phyloP scores from a whole-genome alignment of 2,888 invertebrate genomes.

The Drosophila silvestris region DNA sequence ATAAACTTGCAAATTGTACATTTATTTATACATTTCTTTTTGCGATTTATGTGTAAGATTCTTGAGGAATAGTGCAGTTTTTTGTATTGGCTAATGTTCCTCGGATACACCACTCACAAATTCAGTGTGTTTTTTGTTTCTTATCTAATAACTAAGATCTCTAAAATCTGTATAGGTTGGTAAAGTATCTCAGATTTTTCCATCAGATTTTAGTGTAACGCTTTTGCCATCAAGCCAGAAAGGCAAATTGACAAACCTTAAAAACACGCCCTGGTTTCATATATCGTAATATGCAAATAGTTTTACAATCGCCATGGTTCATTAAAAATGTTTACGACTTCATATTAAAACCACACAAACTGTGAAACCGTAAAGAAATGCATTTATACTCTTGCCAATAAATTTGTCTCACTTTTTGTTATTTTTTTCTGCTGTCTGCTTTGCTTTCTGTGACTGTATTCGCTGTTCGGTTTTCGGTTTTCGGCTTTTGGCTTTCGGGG shows the following conservation, averaged over 20 bases:
- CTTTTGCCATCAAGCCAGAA: conserved; percentile 11
- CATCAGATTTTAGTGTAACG: not conserved
- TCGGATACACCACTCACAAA: not conserved
- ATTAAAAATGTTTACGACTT: conserved; percentile 75
- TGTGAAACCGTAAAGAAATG: conserved; percentile 49
- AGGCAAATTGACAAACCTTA: conserved; percentile 34
- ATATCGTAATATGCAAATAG: conserved; percentile 69
- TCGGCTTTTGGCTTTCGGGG: conserved; percentile 22
- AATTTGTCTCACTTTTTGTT: conserved; percentile 63
- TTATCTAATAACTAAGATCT: not conserved
- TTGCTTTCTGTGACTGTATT: not conserved
- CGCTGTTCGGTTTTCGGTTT: not conserved
- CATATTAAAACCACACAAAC: conserved; percentile 66
- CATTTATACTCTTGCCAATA: conserved; percentile 74
- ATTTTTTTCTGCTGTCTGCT: conserved; percentile 1
- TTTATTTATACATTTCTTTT: not conserved
- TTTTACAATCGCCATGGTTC: conserved; percentile 56
- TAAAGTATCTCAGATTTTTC: not conserved
- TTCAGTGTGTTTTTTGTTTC: not conserved
- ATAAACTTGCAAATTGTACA: not conserved
- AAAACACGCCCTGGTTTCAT: conserved; percentile 3
- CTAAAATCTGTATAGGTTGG: not conserved
- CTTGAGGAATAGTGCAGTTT: not conserved
- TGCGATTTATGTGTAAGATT: not conserved
- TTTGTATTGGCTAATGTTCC: not conserved